phyloP scores from a whole-genome alignment of 2,888 invertebrate species.

The Drosophila prostipennis region DNA sequence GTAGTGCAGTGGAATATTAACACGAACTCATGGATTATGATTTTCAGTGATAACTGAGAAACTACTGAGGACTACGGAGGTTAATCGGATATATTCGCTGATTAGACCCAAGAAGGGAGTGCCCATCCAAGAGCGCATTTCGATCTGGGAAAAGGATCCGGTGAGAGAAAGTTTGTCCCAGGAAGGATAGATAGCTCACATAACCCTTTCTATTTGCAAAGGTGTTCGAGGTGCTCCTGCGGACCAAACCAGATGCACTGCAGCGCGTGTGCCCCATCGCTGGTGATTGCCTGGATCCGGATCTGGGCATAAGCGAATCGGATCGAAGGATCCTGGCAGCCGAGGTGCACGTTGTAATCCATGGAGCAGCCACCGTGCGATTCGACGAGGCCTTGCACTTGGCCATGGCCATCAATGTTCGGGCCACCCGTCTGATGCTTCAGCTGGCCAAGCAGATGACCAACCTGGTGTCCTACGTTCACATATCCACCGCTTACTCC shows the following conservation, averaged over 20 bases:
- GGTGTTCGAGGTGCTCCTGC: conserved; percentile 24
- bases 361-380: conserved; percentile 38
- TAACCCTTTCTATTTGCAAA: background rate
- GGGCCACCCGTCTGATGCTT: conserved; percentile 87
- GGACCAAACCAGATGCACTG: conserved; percentile 15
- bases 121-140: conserved; percentile 83
- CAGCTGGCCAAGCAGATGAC: conserved; percentile 87
- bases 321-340: conserved; percentile 47
- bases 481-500: conserved; percentile 85
- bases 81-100: conserved; percentile 86
- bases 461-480: conserved; percentile 85
- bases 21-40: background rate
- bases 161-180: background rate
- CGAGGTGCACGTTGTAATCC: conserved; percentile 29
- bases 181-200: background rate
- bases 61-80: conserved; percentile 86
- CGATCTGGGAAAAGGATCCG: conserved; percentile 3
- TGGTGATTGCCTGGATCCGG: conserved; percentile 19
- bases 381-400: conserved; percentile 84
- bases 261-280: conserved; percentile 16
- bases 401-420: conserved; percentile 89
- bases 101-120: conserved; percentile 86
- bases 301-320: conserved; percentile 22
- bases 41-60: conserved; percentile 86
- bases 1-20: background rate